These are phyloP conservation scores for Thaleichthys pacificus DNA, from an alignment of 2,797 vertebrate species.

Conservation along the genomic window DNA sequence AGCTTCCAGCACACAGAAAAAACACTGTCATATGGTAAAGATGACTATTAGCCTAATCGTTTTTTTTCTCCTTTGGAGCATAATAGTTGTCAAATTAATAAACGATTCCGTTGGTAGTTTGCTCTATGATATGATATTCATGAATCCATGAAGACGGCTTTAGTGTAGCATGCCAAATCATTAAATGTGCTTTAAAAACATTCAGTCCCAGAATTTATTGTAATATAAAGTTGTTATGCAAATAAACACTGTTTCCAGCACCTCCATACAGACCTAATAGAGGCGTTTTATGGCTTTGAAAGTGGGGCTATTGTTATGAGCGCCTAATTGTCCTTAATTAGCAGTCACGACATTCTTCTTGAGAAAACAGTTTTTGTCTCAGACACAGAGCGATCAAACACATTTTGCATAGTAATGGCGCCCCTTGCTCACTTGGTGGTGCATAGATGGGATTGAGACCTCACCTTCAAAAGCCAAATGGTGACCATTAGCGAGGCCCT, in stretches of 20 bases:
- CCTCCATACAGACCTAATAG: constrained; percentile 71
- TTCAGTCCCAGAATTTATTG: neutral
- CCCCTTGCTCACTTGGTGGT: constrained; percentile 52
- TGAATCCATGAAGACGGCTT: too few species aligned
- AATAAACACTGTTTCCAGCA: constrained; percentile 65
- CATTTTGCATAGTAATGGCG: constrained; percentile 72
- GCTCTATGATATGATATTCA: too few species aligned
- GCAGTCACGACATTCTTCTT: constrained; percentile 68
- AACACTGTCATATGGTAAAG: too few species aligned
- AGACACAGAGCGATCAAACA: constrained; percentile 65
- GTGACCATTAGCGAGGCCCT: constrained; percentile 50
- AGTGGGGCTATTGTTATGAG: constrained; percentile 67
- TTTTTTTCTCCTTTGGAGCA: too few species aligned
- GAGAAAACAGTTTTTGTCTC: constrained; percentile 74
- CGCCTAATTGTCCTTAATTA: constrained; percentile 80
- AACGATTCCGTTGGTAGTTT: too few species aligned
- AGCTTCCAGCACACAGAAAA: neutral
- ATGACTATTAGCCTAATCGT: too few species aligned
- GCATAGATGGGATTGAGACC: constrained; percentile 63
- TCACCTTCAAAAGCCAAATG: constrained; percentile 57
- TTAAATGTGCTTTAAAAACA: neutral
- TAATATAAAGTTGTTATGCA: constrained; percentile 56
- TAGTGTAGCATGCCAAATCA: too few species aligned
- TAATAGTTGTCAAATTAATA: too few species aligned
- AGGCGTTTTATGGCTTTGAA: constrained; percentile 71